Evolutionary conservation across 2,888 invertebrate species (phyloP), one percentile per base, ranked within the genome.

Genomic region (Cheilosia pagana): DNA sequence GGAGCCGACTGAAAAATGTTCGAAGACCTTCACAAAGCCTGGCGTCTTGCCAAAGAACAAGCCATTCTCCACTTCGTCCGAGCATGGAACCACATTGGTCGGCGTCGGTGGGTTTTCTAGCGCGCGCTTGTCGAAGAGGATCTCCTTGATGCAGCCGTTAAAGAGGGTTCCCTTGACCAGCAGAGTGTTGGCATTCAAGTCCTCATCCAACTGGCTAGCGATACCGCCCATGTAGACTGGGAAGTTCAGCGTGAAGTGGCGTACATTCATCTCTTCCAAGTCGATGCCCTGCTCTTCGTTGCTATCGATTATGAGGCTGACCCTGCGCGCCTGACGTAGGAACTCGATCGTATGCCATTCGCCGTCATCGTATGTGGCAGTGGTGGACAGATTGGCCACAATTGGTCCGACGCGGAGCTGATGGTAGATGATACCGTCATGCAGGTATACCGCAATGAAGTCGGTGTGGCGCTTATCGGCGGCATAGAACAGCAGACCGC

Each of bases 191-290:
- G 88, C 87, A 45, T 89, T 88, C 1, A 94, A 93, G 35, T 91
- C 92, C 3, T 92, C 90, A 1, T 93, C 93, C 14, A 93, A 92
- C 12, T 87, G 88, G 39, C 87, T 89, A n/a, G 88, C 88, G n/a
- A 97, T 90, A 0, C 98, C 98, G 23, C 98, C 98, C 63, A 98
- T 93, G 90, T 94, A 97, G 89, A 95, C 95, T 0, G 97, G 97
- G 43, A 95, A 92, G 12, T 92, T 91, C 1, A 97, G 93, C 63
- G 94, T 93, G 3, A 96, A 93, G 0, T 93, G 93, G 14, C 92
- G 92, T 71, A 41, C 90, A 43, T 92, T 92, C 21, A 93, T 93
- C 4, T 94, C 94, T 89, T 95, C 96, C 1, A 97, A 93, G 7
- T 89, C 88, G 6, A 87, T 74, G 0, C 88, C 86, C 0, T 87